Conservation (phyloP, 2,113 vertebrate genomes). For the Sebastes schlegelii region DNA sequence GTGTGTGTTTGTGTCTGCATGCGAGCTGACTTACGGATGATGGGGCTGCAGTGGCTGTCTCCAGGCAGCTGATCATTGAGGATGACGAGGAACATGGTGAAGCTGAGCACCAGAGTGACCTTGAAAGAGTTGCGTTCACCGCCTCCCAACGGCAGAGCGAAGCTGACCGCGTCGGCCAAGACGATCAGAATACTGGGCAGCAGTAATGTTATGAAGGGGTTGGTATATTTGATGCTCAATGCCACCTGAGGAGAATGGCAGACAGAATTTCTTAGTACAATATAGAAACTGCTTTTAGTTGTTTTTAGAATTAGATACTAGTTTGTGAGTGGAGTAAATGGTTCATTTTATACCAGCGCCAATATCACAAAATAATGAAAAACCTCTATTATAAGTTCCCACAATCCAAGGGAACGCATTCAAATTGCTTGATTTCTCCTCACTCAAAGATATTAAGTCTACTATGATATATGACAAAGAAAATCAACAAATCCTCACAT, state of each 20-base stretch:
- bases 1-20: neutral
- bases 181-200: slow-evolving; percentile 79
- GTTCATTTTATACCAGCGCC: too few species aligned
- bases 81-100: slow-evolving; percentile 84
- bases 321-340: too few species aligned
- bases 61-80: slow-evolving; percentile 77
- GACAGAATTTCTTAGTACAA: neutral
- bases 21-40: slow-evolving; percentile 75
- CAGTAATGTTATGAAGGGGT: slow-evolving; percentile 77
- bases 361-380: neutral
- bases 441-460: neutral
- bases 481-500: neutral
- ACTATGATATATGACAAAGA: neutral
- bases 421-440: neutral
- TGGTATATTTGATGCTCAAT: slow-evolving; percentile 49
- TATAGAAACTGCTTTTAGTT: neutral
- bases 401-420: neutral
- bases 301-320: neutral
- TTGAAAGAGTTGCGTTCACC: slow-evolving; percentile 83
- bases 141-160: slow-evolving; percentile 74
- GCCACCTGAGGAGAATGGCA: slow-evolving; percentile 62
- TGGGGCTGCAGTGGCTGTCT: slow-evolving; percentile 74
- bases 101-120: slow-evolving; percentile 85
- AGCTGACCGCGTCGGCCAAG: slow-evolving; percentile 78
- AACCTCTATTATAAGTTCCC: neutral